A percentile compares a stretch with the other conserved stretches of the same genome.
These are phyloP conservation scores for Petrocephalus zakoni DNA, from an alignment of 2,113 vertebrate species.

Conservation along the genomic window DNA sequence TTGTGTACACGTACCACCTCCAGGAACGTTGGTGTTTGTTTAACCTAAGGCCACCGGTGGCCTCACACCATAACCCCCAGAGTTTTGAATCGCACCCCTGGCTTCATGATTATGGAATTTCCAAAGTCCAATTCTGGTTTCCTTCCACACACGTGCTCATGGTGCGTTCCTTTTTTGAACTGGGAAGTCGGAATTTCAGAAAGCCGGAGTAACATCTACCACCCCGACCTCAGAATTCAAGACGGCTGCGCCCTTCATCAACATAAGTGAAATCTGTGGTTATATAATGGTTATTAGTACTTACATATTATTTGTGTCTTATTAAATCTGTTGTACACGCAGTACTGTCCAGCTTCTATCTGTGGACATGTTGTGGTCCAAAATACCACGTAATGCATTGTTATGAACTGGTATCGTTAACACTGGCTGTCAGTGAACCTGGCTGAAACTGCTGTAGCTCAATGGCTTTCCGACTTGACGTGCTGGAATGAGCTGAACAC, in stretches of 20 bases:
- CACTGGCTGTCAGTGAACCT: neutral
- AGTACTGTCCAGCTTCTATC: neutral
- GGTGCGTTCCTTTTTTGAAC: neutral
- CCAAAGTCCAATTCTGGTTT: neutral
- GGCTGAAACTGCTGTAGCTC: neutral
- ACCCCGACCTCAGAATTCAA: neutral
- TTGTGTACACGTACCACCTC: neutral
- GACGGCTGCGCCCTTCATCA: neutral
- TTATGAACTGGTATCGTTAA: neutral
- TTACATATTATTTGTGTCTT: neutral
- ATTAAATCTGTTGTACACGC: neutral
- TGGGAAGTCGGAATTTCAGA: neutral
- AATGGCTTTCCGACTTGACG: neutral
- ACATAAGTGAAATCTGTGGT: neutral
- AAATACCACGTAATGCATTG: neutral
- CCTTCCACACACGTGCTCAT: neutral
- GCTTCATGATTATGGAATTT: neutral
- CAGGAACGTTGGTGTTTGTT: neutral
- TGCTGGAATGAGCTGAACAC: neutral
- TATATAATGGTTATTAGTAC: neutral
- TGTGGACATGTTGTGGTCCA: neutral
- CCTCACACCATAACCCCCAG: neutral
- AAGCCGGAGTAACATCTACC: neutral
- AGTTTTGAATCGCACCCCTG: neutral
- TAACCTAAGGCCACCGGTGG: neutral